Percentiles rank a stretch among this genome's conserved stretches.
These are phyloP conservation scores for Zhengitettix transpicula DNA, from an alignment of 2,888 invertebrate species.

Conservation along the genomic window DNA sequence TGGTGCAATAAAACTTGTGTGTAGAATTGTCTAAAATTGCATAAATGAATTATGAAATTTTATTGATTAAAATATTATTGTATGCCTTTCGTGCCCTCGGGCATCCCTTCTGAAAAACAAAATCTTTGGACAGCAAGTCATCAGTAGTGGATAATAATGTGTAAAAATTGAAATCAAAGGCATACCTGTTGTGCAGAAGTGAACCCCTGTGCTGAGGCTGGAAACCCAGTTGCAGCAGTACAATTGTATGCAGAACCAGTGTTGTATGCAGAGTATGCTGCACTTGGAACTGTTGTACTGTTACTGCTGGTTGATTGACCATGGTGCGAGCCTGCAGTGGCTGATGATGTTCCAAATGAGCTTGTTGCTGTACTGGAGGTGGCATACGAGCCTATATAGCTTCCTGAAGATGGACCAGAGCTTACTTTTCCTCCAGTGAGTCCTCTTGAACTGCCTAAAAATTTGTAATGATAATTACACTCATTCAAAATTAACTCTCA, in stretches of 20 bases:
- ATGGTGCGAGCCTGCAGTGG: slow-evolving; percentile 28
- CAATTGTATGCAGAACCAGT: slow-evolving; percentile 29
- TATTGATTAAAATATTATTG: too few species aligned
- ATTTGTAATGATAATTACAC: neutral
- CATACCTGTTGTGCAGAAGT: slow-evolving; percentile 33
- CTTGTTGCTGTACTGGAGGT: slow-evolving; percentile 21
- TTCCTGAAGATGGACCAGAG: slow-evolving; percentile 3
- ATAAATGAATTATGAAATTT: too few species aligned
- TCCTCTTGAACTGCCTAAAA: neutral
- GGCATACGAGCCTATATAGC: slow-evolving; percentile 31
- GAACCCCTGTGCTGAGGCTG: slow-evolving; percentile 11
- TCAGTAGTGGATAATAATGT: neutral
- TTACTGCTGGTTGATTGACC: slow-evolving; percentile 14
- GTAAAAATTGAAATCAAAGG: neutral
- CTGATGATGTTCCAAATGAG: slow-evolving; percentile 19
- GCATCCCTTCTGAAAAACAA: too few species aligned
- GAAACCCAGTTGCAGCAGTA: slow-evolving; percentile 4
- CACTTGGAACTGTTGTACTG: slow-evolving; percentile 24
- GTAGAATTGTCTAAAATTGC: too few species aligned
- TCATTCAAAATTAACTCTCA: too few species aligned
- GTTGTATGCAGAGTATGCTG: slow-evolving; percentile 32
- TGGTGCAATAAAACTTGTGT: too few species aligned
- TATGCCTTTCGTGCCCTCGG: too few species aligned
- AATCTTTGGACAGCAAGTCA: neutral
- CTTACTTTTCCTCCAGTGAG: neutral